Percentiles rank a stretch among this genome's conserved stretches.
Evolutionary conservation across 2,888 invertebrate species (phyloP).

Genomic region (Dioctria linearis): DNA sequence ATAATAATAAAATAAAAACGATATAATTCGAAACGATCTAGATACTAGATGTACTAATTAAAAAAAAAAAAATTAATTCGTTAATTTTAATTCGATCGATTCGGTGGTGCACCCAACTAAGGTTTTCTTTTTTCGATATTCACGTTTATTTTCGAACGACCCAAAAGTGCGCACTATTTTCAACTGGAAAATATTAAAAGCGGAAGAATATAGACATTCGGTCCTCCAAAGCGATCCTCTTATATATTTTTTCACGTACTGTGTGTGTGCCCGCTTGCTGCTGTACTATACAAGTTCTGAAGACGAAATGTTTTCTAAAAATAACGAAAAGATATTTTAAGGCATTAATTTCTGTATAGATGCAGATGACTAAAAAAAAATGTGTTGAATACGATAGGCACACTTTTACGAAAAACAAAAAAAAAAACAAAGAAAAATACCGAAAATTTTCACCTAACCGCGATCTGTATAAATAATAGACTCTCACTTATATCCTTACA

Average conservation of each 20-base stretch:
- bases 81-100: conserved; percentile 8
- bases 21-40: conserved; percentile 41
- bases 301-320: conserved; percentile 53
- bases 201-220: conserved; percentile 34
- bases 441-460: too few relatives aligned
- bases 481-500: too few relatives aligned
- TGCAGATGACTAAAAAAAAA: conserved; percentile 36
- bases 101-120: background rate
- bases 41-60: background rate
- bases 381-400: conserved; percentile 21
- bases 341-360: conserved; percentile 51
- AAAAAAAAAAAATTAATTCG: background rate
- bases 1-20: background rate
- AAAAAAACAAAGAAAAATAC: background rate
- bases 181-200: conserved; percentile 36
- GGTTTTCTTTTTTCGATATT: background rate
- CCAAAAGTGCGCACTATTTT: conserved; percentile 25
- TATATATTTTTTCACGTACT: background rate
- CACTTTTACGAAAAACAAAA: conserved; percentile 35
- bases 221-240: background rate
- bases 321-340: conserved; percentile 53
- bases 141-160: conserved; percentile 38
- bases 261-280: conserved; percentile 36
- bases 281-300: conserved; percentile 3
- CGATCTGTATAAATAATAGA: too few relatives aligned